These are phyloP conservation scores for Falco punctatus DNA, from an alignment of 2,113 vertebrate species.

Conservation along the genomic window DNA sequence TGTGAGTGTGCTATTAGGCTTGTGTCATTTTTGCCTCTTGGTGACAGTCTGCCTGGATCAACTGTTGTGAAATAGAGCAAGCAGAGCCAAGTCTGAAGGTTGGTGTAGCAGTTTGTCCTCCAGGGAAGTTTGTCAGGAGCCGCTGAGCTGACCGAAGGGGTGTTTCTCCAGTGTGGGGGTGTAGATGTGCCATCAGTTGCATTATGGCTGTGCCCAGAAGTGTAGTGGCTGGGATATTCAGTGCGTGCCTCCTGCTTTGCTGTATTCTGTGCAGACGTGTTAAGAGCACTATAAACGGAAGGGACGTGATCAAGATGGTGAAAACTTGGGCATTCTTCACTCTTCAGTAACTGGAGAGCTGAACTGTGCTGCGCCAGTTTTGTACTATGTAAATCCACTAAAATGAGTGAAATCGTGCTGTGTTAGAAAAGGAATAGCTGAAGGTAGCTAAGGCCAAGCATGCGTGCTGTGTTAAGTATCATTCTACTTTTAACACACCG, in stretches of 20 bases:
- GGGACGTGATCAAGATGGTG: neutral
- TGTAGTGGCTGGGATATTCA: neutral
- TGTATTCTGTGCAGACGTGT: neutral
- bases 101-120: neutral
- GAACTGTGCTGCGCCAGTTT: neutral
- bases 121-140: accelerated
- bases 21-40: neutral
- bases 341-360: neutral
- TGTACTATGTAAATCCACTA: neutral
- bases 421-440: neutral
- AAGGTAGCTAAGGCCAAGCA: neutral
- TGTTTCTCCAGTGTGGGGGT: neutral
- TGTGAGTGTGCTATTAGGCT: neutral
- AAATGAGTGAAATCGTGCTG: neutral
- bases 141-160: accelerated
- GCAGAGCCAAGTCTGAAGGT: neutral
- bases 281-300: accelerated
- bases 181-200: neutral
- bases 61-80: neutral
- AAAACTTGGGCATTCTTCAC: neutral
- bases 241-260: neutral
- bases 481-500: neutral
- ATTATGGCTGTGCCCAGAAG: neutral
- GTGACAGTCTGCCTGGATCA: neutral
- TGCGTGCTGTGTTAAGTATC: neutral